phyloP scores from a whole-genome alignment of 2,113 vertebrate species.

The Gallinago media region DNA sequence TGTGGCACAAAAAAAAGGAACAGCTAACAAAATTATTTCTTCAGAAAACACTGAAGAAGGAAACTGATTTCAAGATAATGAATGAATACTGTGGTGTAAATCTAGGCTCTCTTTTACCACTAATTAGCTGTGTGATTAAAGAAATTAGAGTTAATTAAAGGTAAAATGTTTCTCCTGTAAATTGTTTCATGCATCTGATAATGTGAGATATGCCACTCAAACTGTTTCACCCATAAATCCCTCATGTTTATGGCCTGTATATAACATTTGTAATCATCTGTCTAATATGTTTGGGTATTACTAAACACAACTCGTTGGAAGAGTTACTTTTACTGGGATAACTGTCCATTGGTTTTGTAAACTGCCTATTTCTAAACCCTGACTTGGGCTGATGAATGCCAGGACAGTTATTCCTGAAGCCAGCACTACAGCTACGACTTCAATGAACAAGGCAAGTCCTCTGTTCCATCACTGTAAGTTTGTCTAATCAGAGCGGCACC shows the following conservation, averaged over 20 bases:
- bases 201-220: slow-evolving; percentile 64
- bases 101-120: slow-evolving; percentile 51
- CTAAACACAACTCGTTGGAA: slow-evolving; percentile 54
- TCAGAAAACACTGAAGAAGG: not conserved
- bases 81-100: slow-evolving; percentile 54
- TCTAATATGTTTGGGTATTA: slow-evolving; percentile 51
- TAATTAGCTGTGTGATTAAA: slow-evolving; percentile 72
- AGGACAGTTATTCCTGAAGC: not conserved
- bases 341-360: slow-evolving; percentile 56
- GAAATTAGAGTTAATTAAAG: slow-evolving; percentile 77
- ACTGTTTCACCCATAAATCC: slow-evolving; percentile 59
- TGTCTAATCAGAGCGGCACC: not conserved
- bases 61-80: slow-evolving; percentile 36
- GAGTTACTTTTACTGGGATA: slow-evolving; percentile 70
- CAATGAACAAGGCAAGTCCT: not conserved
- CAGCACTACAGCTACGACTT: not conserved
- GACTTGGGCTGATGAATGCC: not conserved
- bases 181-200: slow-evolving; percentile 66
- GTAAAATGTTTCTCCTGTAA: slow-evolving; percentile 73
- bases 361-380: slow-evolving; percentile 11
- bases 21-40: not conserved
- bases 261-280: slow-evolving; percentile 65
- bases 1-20: not conserved
- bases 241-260: slow-evolving; percentile 56
- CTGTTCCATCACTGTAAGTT: not conserved